Percentiles rank a stretch among this genome's conserved stretches.
Conservation (phyloP, 2,113 vertebrate species). For the Cynocephalus volans region DNA sequence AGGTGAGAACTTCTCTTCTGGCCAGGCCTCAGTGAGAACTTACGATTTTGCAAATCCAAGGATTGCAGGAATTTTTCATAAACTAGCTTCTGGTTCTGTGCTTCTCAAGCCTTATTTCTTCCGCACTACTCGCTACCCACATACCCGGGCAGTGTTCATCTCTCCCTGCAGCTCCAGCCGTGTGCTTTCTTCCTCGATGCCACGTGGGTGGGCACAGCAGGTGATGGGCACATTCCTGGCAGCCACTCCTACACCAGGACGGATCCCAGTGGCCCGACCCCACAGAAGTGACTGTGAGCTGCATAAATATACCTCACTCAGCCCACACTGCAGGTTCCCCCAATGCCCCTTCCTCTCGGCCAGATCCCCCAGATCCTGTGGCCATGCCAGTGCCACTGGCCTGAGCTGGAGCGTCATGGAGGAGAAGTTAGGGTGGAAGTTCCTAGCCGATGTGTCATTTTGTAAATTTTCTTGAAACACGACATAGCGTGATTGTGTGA, state of each 20-base stretch:
- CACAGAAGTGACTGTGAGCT: too few species aligned
- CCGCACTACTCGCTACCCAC: not conserved
- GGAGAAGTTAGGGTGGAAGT: not conserved
- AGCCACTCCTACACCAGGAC: not conserved
- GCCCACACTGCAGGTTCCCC: not conserved
- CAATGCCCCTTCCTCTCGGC: not conserved
- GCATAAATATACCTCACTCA: not conserved
- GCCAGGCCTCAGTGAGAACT: not conserved
- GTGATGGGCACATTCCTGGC: not conserved
- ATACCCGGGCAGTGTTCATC: too few species aligned
- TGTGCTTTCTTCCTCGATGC: too few species aligned
- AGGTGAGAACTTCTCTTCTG: not conserved
- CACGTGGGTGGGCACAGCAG: not conserved
- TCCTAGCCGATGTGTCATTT: not conserved
- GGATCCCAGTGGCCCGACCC: not conserved
- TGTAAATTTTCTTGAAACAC: accelerated
- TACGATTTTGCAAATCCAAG: too few species aligned
- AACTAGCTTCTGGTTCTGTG: too few species aligned
- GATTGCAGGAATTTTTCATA: not conserved
- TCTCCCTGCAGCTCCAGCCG: not conserved
- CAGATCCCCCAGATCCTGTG: not conserved
- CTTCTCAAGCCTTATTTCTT: not conserved
- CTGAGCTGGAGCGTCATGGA: not conserved
- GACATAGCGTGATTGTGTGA: not conserved
- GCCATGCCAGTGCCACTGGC: too few species aligned